phyloP scores from a whole-genome alignment of 2,888 invertebrate genomes.

The Ophion ellenae region DNA sequence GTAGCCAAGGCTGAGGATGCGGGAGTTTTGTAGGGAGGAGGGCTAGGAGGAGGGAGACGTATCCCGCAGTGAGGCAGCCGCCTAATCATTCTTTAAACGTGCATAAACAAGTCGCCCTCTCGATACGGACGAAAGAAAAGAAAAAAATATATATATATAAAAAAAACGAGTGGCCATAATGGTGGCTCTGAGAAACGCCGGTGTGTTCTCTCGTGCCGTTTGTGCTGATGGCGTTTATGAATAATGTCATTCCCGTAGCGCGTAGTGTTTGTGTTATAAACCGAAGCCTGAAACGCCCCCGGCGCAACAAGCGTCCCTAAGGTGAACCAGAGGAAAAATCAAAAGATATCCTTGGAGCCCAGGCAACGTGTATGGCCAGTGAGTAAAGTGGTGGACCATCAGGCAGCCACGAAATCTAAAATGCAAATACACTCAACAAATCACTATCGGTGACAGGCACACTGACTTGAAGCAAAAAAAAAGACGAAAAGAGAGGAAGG shows the following conservation, averaged over 20 bases:
- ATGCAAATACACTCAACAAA: slow-evolving; percentile 83
- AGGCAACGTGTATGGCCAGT: not conserved
- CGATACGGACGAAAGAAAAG: slow-evolving; percentile 56
- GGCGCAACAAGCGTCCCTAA: slow-evolving; percentile 56
- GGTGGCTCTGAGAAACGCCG: slow-evolving; percentile 54
- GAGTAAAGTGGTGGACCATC: slow-evolving; percentile 61
- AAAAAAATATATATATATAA: not conserved
- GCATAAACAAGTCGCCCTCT: slow-evolving; percentile 82
- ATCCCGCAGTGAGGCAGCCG: slow-evolving; percentile 81
- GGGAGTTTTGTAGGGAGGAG: slow-evolving; percentile 30
- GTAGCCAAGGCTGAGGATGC: slow-evolving; percentile 11
- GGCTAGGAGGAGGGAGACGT: slow-evolving; percentile 66
- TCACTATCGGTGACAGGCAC: slow-evolving; percentile 83
- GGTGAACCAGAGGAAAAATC: slow-evolving; percentile 63
- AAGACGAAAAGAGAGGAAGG: slow-evolving; percentile 68
- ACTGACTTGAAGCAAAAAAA: slow-evolving; percentile 79
- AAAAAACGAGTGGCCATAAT: slow-evolving; percentile 56
- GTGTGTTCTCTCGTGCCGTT: slow-evolving; percentile 58
- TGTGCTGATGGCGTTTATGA: slow-evolving; percentile 74
- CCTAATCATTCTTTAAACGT: slow-evolving; percentile 84
- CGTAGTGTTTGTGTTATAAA: slow-evolving; percentile 44
- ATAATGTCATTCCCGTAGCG: slow-evolving; percentile 80
- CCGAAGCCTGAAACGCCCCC: slow-evolving; percentile 60
- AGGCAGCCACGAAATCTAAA: slow-evolving; percentile 82
- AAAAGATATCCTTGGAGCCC: slow-evolving; percentile 39